phyloP scores from a whole-genome alignment of 2,113 vertebrate species.

The Lophochroa leadbeateri region DNA sequence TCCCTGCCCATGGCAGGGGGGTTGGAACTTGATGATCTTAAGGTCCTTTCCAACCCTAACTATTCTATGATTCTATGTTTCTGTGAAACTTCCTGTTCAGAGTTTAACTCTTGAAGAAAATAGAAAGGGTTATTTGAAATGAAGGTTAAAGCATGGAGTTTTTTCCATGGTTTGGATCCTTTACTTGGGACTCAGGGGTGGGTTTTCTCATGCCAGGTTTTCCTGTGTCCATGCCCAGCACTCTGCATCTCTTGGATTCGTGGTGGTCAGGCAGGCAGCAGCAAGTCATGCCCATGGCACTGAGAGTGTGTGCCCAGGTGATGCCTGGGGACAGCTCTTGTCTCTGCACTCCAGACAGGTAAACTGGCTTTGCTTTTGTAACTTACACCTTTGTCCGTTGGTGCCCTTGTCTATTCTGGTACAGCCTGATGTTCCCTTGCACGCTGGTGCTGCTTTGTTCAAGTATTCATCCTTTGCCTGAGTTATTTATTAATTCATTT shows the following conservation, averaged over 20 bases:
- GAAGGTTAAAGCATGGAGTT: neutral
- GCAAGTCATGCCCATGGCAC: neutral
- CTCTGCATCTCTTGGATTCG: neutral
- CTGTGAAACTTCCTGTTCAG: neutral
- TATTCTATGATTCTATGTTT: too few species aligned
- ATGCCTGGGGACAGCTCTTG: neutral
- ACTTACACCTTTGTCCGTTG: neutral
- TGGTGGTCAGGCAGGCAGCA: neutral
- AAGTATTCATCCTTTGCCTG: conserved; percentile 42
- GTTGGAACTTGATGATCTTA: too few species aligned
- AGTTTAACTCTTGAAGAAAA: neutral
- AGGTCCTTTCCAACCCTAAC: too few species aligned
- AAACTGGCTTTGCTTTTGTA: neutral
- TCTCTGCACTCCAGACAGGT: neutral
- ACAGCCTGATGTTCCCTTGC: neutral
- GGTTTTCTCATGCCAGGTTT: neutral
- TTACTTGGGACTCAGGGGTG: neutral
- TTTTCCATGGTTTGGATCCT: neutral
- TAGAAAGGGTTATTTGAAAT: conserved; percentile 19
- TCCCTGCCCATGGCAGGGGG: too few species aligned
- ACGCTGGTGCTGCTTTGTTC: conserved; percentile 30
- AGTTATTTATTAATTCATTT: conserved; percentile 71
- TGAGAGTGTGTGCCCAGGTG: neutral
- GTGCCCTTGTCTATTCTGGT: neutral
- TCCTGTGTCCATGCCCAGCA: neutral